Evolutionary conservation across 35 echinoderm and acorn worm species (phyloP), one percentile per base, ranked within the genome.

Genomic region (Stichopus chloronotus): DNA sequence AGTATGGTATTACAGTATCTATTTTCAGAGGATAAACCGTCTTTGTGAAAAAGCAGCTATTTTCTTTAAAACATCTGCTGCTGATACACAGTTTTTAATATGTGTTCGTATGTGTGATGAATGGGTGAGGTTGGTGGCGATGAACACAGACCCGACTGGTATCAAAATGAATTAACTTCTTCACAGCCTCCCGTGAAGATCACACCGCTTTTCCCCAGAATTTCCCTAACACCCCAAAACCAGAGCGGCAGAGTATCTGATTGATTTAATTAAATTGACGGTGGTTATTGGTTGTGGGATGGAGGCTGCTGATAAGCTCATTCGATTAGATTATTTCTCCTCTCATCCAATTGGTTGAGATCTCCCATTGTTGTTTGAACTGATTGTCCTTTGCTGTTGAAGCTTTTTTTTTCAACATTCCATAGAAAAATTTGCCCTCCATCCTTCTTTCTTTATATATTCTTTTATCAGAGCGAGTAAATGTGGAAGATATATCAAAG

Each of bases 231-330:
- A 74, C 14, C 69, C 69, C 4, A 20, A 74, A 74, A 19, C 69
- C 69, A 74, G 69, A 74, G 69, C 69, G 69, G 69, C 69, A 74
- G 8, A 74, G 69, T 74, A 74, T 74, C 69, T 74, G 69, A 74
- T 74, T 74, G 69, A 74, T n/a, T 20, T 20, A 74, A 74, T 74
- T 74, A 74, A 74, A n/a, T 74, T 74, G 17, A 74, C 17, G 69
- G 12, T 74, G 69, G 69, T 74, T 74, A 74, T 74, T 74, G 69
- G 69, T 74, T 3, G 69, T 7, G 20, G 69, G 22, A 14, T 61
- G 59, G 19, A 20, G 17, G n/a, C 69, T 74, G 69, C 19, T n/a
- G 69, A 74, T 16, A n/a, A 74, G 69, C 69, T 20, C 69, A 74
- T 74, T 43, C 17, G 69, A 74, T 74, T 74, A 20, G 69, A 74